Conservation (phyloP, 2,888 invertebrate genomes). For the Brassicogethes aeneus region DNA sequence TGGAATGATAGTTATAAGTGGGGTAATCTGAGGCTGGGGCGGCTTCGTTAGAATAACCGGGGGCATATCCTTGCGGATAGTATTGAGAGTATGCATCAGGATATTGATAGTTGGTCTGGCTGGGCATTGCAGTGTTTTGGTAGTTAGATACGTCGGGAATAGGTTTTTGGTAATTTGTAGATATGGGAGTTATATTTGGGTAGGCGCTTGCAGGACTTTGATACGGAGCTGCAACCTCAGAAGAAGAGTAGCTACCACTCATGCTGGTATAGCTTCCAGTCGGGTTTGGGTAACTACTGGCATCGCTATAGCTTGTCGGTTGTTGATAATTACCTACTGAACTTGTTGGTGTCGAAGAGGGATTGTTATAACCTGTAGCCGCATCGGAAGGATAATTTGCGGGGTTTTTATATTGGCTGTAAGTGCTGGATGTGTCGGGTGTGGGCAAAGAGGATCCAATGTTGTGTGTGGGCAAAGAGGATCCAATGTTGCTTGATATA, state of each 20-base stretch:
- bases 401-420: constrained; percentile 12
- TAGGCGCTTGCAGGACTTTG: constrained; percentile 2
- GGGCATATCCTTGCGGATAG: constrained; percentile 23
- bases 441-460: too few relatives aligned
- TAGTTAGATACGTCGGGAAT: neutral
- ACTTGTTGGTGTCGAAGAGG: neutral
- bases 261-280: neutral
- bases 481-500: constrained; percentile 20
- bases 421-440: constrained; percentile 10
- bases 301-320: neutral
- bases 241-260: neutral
- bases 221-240: neutral
- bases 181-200: constrained; percentile 3
- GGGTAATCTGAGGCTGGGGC: neutral
- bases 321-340: neutral
- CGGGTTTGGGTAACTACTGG: neutral
- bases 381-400: neutral
- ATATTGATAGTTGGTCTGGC: constrained; percentile 2
- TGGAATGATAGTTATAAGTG: constrained; percentile 17
- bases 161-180: constrained; percentile 5
- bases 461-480: too few relatives aligned
- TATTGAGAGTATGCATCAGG: constrained; percentile 11
- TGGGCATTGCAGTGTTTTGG: constrained; percentile 3
- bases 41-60: constrained; percentile 11
- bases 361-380: neutral